Evolutionary conservation across 2,888 invertebrate species (phyloP), one percentile per base, ranked within the genome.

Genomic region (Cheiracanthium punctorium): DNA sequence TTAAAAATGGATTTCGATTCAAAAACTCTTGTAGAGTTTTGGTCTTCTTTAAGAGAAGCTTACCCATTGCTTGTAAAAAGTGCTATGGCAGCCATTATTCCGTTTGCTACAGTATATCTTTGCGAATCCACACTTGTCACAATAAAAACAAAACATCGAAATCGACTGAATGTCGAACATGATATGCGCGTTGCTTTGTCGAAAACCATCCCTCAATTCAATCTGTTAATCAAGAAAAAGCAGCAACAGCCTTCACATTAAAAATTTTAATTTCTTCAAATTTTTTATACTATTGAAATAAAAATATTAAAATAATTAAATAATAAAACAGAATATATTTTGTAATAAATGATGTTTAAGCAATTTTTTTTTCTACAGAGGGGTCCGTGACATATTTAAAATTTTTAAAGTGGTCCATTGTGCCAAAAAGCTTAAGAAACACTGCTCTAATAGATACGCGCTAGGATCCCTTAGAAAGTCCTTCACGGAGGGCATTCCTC

Each of bases 21-120:
- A n/a, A n/a, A n/a, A n/a, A n/a, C n/a, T n/a, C n/a, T n/a, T n/a
- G n/a, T n/a, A n/a, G n/a, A n/a, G n/a, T n/a, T n/a, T n/a, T n/a
- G n/a, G n/a, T n/a, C n/a, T n/a, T n/a, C n/a, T n/a, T n/a, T n/a
- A n/a, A n/a, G n/a, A n/a, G n/a, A n/a, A n/a, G n/a, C n/a, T n/a
- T n/a, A n/a, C n/a, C n/a, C n/a, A n/a, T 64, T 80, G 79, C 79
- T 80, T 71, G 71, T 80, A 80, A 80, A 80, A 71, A 58, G 58
- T 71, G 79, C 71, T 80, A 80, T 80, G 79, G 58, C 79, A 80
- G 71, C 79, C 71, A 80, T 80, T 71, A 80, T 80, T 80, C 79
- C 79, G 64, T 80, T 80, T 80, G 79, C 58, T 71, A 80, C 79
- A 71, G 79, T 80, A 71, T 71, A 80, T 80, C 79, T 80, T 80